Conservation (phyloP, 2,888 invertebrate species). For the Patella depressa region DNA sequence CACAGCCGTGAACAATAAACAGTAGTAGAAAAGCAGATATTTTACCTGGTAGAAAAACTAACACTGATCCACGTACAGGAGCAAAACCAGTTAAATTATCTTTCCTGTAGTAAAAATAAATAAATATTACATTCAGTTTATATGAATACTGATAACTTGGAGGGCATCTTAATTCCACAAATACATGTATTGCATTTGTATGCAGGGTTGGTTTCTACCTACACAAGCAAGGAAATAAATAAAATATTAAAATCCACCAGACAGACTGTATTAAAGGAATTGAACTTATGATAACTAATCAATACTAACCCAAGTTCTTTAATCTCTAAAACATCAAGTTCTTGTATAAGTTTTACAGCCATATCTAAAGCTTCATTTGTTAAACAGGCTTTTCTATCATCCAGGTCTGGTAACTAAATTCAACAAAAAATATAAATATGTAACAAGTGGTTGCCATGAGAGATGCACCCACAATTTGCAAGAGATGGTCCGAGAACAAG, state of each 20-base stretch:
- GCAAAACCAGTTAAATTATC: constrained; percentile 44
- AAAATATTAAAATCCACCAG: background rate
- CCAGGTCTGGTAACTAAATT: constrained; percentile 75
- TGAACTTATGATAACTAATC: background rate
- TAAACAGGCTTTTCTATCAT: constrained; percentile 76
- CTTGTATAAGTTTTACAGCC: constrained; percentile 77
- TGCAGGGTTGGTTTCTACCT: no score
- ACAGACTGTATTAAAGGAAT: background rate
- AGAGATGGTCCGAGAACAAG: background rate
- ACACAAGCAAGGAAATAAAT: no score
- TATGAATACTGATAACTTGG: no score
- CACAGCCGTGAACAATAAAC: background rate
- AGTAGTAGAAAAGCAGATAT: background rate
- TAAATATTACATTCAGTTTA: constrained; percentile 4
- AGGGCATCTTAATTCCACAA: no score
- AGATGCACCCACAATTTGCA: no score
- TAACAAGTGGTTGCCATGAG: no score
- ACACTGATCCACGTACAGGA: constrained; percentile 77
- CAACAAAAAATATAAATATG: constrained; percentile 40
- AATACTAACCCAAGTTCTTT: constrained; percentile 61
- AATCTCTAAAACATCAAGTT: constrained; percentile 79
- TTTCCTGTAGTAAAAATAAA: constrained; percentile 25
- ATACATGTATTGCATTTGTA: no score
- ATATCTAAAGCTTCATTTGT: constrained; percentile 77
- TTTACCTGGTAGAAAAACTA: constrained; percentile 87